A percentile compares a stretch with the other conserved stretches of the same genome.
phyloP scores from a whole-genome alignment of 2,113 vertebrate genomes.

The Columba livia region DNA sequence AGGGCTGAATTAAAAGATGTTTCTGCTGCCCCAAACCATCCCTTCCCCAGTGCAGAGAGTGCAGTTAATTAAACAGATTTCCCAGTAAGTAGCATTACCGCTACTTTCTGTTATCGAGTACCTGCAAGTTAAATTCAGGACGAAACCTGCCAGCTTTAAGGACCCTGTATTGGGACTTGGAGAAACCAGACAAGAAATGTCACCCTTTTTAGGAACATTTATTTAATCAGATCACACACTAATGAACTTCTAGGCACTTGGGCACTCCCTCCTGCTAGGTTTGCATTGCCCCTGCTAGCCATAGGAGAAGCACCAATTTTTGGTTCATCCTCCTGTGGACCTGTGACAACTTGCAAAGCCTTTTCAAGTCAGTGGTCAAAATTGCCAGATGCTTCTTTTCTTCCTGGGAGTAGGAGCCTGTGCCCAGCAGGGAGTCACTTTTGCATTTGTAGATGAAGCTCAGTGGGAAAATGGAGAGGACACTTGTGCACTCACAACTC shows the following conservation, averaged over 20 bases:
- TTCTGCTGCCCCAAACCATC: neutral
- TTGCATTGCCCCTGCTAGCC: neutral
- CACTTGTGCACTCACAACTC: neutral
- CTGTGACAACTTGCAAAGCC: neutral
- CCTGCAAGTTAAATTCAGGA: neutral
- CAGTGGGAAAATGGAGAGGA: neutral
- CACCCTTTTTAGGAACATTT: neutral
- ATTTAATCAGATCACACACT: neutral
- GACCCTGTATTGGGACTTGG: rapidly evolving
- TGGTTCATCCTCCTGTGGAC: neutral
- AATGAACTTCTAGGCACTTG: neutral
- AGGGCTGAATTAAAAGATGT: neutral
- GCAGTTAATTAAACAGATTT: neutral
- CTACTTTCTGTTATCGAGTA: neutral
- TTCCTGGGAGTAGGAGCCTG: neutral
- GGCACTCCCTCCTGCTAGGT: neutral
- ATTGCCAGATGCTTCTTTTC: neutral
- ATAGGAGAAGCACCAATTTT: neutral
- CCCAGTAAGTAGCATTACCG: neutral
- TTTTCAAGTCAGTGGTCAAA: neutral
- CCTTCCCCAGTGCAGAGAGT: neutral
- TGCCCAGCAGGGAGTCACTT: neutral
- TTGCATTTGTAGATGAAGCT: neutral
- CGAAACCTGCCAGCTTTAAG: neutral
- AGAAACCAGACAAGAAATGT: neutral